Base-by-base conservation (phyloP, 2,113 vertebrate genomes). In the Sander lucioperca region DNA sequence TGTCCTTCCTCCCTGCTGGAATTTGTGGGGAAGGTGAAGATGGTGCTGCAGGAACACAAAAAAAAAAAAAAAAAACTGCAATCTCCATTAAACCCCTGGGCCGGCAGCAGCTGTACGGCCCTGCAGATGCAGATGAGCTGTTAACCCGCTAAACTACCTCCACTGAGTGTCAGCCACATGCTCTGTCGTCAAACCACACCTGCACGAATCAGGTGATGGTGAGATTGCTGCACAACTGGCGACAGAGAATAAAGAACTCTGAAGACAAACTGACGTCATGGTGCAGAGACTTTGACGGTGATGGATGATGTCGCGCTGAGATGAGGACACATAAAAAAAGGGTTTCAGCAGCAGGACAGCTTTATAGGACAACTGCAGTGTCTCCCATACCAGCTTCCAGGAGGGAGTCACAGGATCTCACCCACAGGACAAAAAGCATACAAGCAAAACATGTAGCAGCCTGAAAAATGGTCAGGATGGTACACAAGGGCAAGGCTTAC, bases 71-170 rank as follows among this genome's bases (percentile, higher is more conserved):
- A 73, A 73, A 74, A 81, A 77, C 90, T 82, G 89, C 88, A 89
- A 88, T 84, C 75, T 74, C 74, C 82, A 90, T 91, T 86, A 90
- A 92, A 88, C 84, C 78, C 90, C 91, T 65, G 86, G 87, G 68
- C 36, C 5, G 82, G 56, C 76, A 79, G 79, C 88, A 91, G 88
- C 85, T 90, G 88, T 86, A 79, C 83, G 62, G 65, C 74, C 80
- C 84, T 90, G 88, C 87, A 86, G 89, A 89, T 90, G 88, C 87
- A 87, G 89, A 89, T 65, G 86, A 86, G 83, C 70, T 45, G 76
- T 83, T 87, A 85, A 84, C 86, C 73, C 10, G 16, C 77, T 81
- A 74, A 80, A 85, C 69, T 62, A 76, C 12, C 59, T 74, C 53
- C 47, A 4, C 65, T 11, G 10, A 51, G 73, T 23, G 1, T 23